Evolutionary conservation across 2,888 invertebrate genomes (phyloP).

Genomic region (Hirtodrosophila duncani): DNA sequence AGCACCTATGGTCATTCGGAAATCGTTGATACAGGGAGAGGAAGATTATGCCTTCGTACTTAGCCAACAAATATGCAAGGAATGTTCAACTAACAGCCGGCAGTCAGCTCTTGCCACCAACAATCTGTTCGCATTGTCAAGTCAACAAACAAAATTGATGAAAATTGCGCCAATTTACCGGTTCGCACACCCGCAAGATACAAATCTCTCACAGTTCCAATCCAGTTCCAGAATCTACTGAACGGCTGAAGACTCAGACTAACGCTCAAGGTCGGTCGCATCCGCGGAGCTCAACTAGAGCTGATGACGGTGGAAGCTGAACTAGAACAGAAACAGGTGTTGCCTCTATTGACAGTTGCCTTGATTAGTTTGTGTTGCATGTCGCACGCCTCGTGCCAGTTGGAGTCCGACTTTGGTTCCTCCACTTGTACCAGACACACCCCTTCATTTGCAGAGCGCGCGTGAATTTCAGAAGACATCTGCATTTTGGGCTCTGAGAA

Average conservation of each 20-base stretch:
- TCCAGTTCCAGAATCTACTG: neutral
- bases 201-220: slow-evolving; percentile 7
- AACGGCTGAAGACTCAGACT: slow-evolving; percentile 3
- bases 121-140: slow-evolving; percentile 26
- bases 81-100: too few species aligned
- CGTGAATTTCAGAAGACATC: slow-evolving; percentile 44
- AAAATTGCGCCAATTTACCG: slow-evolving; percentile 23
- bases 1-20: too few species aligned
- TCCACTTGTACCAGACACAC: slow-evolving; percentile 43
- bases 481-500: slow-evolving; percentile 41
- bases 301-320: slow-evolving; percentile 14
- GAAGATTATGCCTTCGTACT: too few species aligned
- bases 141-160: slow-evolving; percentile 19
- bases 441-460: slow-evolving; percentile 30
- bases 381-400: slow-evolving; percentile 36
- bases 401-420: slow-evolving; percentile 7
- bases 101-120: too few species aligned
- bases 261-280: slow-evolving; percentile 64
- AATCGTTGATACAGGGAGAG: too few species aligned
- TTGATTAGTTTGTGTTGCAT: slow-evolving; percentile 60
- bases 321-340: slow-evolving; percentile 48
- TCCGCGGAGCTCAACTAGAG: too few species aligned
- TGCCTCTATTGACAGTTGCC: slow-evolving; percentile 58
- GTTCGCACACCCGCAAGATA: slow-evolving; percentile 27
- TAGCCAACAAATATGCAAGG: too few species aligned